phyloP scores from a whole-genome alignment of 2,113 vertebrate genomes.

The Setophaga kirtlandii region DNA sequence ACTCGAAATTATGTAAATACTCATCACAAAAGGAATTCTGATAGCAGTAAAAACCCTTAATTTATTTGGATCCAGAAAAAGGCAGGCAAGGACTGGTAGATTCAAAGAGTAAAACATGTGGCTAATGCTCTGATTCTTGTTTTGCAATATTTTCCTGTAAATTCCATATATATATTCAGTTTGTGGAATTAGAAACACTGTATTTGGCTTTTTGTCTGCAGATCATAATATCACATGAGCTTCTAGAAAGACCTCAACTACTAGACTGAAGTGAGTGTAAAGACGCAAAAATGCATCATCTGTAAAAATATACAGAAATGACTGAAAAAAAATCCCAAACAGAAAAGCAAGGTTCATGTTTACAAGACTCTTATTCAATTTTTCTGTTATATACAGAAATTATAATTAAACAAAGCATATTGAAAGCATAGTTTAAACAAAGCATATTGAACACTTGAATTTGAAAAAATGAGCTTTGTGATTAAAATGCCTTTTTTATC shows the following conservation, averaged over 20 bases:
- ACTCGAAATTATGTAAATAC: not conserved
- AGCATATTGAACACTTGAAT: not conserved
- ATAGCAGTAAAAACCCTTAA: not conserved
- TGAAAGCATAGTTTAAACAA: slow-evolving; percentile 1
- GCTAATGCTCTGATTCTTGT: not conserved
- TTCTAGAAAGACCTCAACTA: not conserved
- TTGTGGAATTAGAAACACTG: not conserved
- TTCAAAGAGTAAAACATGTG: not conserved
- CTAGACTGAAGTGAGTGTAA: not conserved
- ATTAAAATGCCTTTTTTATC: slow-evolving; percentile 37
- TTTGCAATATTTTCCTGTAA: not conserved
- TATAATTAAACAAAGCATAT: not conserved
- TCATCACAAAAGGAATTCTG: not conserved
- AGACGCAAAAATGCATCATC: not conserved
- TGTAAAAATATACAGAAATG: not conserved
- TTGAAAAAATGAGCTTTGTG: slow-evolving; percentile 10
- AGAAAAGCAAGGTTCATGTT: not conserved
- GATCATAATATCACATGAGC: not conserved
- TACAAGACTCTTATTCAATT: not conserved
- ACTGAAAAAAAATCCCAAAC: not conserved
- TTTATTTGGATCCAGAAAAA: not conserved
- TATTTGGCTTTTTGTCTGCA: not conserved
- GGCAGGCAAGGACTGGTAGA: not conserved
- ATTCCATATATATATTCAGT: not conserved
- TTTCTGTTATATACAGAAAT: not conserved